phyloP scores from a whole-genome alignment of 2,888 invertebrate species.

The Carcina quercana region DNA sequence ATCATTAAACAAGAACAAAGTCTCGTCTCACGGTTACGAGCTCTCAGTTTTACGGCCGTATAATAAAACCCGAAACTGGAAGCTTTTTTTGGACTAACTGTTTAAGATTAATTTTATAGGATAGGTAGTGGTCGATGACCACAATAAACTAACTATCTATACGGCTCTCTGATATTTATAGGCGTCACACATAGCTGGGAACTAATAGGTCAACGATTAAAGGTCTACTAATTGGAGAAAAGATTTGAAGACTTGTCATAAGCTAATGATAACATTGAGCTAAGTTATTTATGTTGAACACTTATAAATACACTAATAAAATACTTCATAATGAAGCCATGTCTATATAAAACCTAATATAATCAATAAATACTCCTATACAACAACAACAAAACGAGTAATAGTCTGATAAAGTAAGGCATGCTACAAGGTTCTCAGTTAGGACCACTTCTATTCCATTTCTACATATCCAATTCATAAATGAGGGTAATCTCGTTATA shows the following conservation, averaged over 20 bases:
- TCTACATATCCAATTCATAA: conserved; percentile 30
- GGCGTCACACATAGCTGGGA: no score
- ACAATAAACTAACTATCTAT: conserved; percentile 38
- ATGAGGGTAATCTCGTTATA: conserved; percentile 36
- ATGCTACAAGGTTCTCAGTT: conserved; percentile 28
- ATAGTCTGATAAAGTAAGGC: conserved; percentile 7
- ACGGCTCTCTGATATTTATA: conserved; percentile 23
- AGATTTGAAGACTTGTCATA: neutral
- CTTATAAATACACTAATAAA: no score
- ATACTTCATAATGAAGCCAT: no score
- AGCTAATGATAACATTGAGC: neutral
- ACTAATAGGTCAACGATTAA: no score
- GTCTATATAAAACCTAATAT: no score
- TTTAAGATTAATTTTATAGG: conserved; percentile 44
- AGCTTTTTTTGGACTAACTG: conserved; percentile 50
- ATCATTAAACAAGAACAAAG: conserved; percentile 17
- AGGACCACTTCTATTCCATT: conserved; percentile 21
- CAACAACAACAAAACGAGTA: neutral
- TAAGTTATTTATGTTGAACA: neutral
- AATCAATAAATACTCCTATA: no score
- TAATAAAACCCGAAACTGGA: conserved; percentile 54
- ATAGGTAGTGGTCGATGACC: conserved; percentile 26
- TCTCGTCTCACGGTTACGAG: conserved; percentile 38
- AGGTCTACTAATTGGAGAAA: no score
- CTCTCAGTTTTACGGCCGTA: conserved; percentile 53